Evolutionary conservation across 2,797 vertebrate species (phyloP).

Genomic region (Nannoperca australis): DNA sequence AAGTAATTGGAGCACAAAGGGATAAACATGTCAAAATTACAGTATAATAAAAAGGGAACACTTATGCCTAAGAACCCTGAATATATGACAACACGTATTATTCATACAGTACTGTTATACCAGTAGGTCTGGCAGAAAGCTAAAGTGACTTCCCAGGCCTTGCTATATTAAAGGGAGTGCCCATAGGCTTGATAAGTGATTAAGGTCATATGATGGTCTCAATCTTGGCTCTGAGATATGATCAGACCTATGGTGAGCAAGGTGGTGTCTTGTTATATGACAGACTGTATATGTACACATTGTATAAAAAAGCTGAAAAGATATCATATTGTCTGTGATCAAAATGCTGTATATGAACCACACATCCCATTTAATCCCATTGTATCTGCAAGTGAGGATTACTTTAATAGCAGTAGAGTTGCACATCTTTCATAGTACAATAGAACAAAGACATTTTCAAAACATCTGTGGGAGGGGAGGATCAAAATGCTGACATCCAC

Average conservation of each 20-base stretch:
- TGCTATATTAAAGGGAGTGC: conserved; percentile 34
- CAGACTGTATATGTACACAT: conserved; percentile 43
- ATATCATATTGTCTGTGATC: conserved; percentile 20
- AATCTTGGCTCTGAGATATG: conserved; percentile 51
- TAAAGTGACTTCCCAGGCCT: conserved; percentile 22
- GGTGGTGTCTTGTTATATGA: conserved; percentile 39
- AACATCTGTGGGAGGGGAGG: conserved; percentile 45
- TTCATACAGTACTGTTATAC: conserved; percentile 8
- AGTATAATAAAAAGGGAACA: conserved; percentile 11
- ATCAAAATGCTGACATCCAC: conserved; percentile 44
- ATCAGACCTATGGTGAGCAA: conserved; percentile 25
- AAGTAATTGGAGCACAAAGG: neutral
- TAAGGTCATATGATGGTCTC: conserved; percentile 60
- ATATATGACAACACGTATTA: conserved; percentile 27
- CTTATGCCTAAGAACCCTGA: conserved; percentile 40
- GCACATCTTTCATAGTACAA: conserved; percentile 15
- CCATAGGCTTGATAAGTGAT: conserved; percentile 50
- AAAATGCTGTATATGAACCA: conserved; percentile 13
- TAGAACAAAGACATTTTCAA: conserved; percentile 49
- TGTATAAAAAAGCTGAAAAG: conserved; percentile 26
- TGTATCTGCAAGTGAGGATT: neutral
- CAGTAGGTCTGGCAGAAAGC: conserved; percentile 15
- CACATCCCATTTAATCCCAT: conserved; percentile 12
- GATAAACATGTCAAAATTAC: conserved; percentile 9
- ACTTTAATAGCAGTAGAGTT: conserved; percentile 30